Evolutionary conservation across 2,888 invertebrate genomes (phyloP).

Genomic region (Parapristionchus giblindavisi): DNA sequence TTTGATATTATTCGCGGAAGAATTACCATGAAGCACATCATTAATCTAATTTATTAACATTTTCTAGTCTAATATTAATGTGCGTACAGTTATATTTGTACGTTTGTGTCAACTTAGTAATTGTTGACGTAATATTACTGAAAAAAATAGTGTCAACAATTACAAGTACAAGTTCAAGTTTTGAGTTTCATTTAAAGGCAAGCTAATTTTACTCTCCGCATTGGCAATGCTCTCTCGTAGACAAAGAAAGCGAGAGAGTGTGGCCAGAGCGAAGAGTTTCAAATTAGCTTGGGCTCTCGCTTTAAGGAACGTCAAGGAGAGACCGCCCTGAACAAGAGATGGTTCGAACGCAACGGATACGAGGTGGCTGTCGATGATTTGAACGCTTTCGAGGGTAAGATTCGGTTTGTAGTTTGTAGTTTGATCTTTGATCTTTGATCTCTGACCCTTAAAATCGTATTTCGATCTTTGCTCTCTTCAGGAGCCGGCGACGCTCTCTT

Average conservation of each 20-base stretch:
- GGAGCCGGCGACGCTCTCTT: constrained; percentile 67
- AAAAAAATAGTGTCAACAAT: too few relatives aligned
- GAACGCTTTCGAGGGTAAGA: constrained; percentile 30
- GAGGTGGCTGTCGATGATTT: constrained; percentile 20
- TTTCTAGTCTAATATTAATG: neutral
- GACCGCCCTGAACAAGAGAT: constrained; percentile 58
- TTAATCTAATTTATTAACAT: too few relatives aligned
- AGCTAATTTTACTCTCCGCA: too few relatives aligned
- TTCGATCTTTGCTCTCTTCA: constrained; percentile 4
- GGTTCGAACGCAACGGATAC: constrained; percentile 62
- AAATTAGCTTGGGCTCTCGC: too few relatives aligned
- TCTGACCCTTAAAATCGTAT: neutral
- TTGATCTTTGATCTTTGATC: neutral
- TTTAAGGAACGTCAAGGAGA: constrained; percentile 63
- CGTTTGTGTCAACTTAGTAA: too few relatives aligned
- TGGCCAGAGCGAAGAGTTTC: too few relatives aligned
- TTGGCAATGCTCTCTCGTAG: too few relatives aligned
- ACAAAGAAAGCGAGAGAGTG: too few relatives aligned
- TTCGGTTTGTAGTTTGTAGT: neutral
- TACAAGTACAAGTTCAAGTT: too few relatives aligned
- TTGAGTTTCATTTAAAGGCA: constrained; percentile 49
- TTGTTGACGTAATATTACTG: too few relatives aligned
- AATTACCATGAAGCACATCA: too few relatives aligned
- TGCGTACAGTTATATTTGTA: too few relatives aligned
- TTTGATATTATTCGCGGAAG: neutral